Conservation (phyloP, 2,888 invertebrate species). For the Pterostichus niger region DNA sequence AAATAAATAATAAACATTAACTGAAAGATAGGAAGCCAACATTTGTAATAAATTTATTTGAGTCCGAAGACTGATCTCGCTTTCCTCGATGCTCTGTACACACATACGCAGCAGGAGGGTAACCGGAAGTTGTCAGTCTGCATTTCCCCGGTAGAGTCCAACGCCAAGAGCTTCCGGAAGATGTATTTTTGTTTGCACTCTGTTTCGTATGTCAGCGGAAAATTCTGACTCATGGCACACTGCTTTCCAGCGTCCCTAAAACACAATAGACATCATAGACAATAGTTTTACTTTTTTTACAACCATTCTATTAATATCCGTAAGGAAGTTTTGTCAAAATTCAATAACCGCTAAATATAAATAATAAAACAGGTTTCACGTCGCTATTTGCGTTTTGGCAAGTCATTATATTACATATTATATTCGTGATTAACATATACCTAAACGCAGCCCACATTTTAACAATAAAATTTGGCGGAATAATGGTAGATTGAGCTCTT, state of each 20-base stretch:
- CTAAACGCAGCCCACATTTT: no score
- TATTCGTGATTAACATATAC: no score
- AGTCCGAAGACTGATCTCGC: conserved; percentile 6
- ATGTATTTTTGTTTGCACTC: conserved; percentile 81
- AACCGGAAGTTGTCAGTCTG: conserved; percentile 80
- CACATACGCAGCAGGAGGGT: conserved; percentile 88
- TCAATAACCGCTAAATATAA: background rate
- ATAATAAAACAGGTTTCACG: no score
- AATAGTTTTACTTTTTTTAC: background rate
- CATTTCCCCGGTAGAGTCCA: conserved; percentile 77
- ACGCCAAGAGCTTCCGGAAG: conserved; percentile 79
- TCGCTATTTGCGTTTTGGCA: no score
- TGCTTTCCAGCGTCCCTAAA: conserved; percentile 75
- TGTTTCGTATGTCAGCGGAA: conserved; percentile 77
- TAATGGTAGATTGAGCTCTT: no score
- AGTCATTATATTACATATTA: no score
- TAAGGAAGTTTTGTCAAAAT: background rate
- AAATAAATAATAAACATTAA: conserved; percentile 9
- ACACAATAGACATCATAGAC: conserved; percentile 68
- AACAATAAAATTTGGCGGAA: no score
- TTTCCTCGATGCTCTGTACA: conserved; percentile 68
- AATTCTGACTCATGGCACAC: conserved; percentile 78
- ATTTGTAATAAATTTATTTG: background rate
- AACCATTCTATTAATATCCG: conserved; percentile 22
- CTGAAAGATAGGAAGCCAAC: background rate